phyloP scores from a whole-genome alignment of 2,797 vertebrate species.

The Micromesistius poutassou region DNA sequence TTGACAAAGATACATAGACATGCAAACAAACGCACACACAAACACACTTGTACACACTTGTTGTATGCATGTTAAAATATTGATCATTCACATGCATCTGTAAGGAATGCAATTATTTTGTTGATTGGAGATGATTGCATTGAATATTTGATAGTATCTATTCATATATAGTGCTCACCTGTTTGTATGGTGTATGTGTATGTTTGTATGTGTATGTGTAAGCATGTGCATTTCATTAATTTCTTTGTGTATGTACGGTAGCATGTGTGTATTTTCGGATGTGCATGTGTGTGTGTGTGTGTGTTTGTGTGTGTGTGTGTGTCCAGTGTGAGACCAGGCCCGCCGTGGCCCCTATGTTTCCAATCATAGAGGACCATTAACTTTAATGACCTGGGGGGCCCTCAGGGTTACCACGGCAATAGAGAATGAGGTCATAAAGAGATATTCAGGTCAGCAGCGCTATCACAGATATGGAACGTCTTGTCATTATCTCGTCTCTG shows the following conservation, averaged over 20 bases:
- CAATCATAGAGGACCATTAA: conserved; percentile 14
- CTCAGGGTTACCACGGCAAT: conserved; percentile 11
- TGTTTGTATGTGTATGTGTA: neutral
- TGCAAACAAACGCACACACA: neutral
- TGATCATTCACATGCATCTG: neutral
- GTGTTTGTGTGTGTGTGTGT: conserved; percentile 4
- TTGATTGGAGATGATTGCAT: neutral
- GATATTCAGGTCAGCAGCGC: conserved; percentile 25
- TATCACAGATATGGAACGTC: conserved; percentile 23
- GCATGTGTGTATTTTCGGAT: neutral
- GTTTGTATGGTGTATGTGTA: neutral
- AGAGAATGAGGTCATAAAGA: conserved; percentile 31
- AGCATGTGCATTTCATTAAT: no score
- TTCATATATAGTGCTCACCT: neutral
- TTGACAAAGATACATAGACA: neutral
- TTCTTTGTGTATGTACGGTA: neutral
- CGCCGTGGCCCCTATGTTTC: conserved; percentile 9
- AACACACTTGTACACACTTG: no score
- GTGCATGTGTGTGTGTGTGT: neutral
- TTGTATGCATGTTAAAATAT: neutral
- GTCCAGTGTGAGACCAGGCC: conserved; percentile 6
- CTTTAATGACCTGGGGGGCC: conserved; percentile 34
- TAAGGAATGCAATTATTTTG: neutral
- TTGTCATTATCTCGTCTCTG: conserved; percentile 1
- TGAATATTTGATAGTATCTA: neutral